Base-by-base conservation (phyloP, 2,113 vertebrate species). In the Lepus americanus region DNA sequence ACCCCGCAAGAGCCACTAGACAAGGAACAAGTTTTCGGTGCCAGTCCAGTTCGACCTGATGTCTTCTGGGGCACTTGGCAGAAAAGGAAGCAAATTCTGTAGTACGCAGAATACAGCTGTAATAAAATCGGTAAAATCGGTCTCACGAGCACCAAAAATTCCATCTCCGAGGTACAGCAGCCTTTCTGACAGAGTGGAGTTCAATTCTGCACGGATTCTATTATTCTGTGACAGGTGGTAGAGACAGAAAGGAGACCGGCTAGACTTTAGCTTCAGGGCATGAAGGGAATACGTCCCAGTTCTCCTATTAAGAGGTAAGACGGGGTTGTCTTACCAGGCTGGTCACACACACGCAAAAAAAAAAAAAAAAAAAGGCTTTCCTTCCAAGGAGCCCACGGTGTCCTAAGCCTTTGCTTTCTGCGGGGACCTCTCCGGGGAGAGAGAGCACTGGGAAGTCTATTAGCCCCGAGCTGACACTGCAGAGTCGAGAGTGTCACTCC, bases 221-320 rank as follows among this genome's bases (percentile, higher is more conserved):
- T 96, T 95, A 94, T 88, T 94, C 81, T 17, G 27, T 96, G 95
- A 94, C 95, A 97, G 95, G 95, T 97, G 87, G 94, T 5, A 76
- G 59, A 86, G 85, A 82, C 70, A 53, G 72, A 90, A 85, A 70
- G 87, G 78, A 90, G 95, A 70, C 92, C 39, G 66, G 77, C 95
- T 89, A 91, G 95, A 95, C 81, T 95, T 76, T 88, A 74, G 90
- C 94, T 96, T 96, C 87, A 72, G 92, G 92, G 89, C 87, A 92
- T 78, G 63, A 89, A 95, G 89, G 36, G 69, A 95, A 92, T 14
- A 36, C 61, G 31, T 77, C 84, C 85, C 73, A 88, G 55, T 87
- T 96, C 87, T 81, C 51, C 80, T 94, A 74, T 70, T 86, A 88
- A 79, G 64, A 93, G 86, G 70, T 84, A 84, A 95, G 25, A 36